Percentiles rank a stretch among this genome's conserved stretches.
These are phyloP conservation scores for Sus cebifrons DNA, from an alignment of 2,797 vertebrate genomes.

Conservation along the genomic window DNA sequence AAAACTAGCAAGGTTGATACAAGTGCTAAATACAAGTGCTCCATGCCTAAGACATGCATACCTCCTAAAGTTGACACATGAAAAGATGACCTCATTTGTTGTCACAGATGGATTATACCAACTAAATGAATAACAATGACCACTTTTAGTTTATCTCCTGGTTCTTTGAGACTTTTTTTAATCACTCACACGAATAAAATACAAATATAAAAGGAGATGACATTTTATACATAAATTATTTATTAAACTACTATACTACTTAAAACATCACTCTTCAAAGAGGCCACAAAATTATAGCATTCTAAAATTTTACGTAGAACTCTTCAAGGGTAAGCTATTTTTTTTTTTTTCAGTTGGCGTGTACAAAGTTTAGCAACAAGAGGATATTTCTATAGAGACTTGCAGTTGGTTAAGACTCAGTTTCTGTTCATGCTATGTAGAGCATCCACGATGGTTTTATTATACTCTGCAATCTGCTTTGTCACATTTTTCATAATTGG, in stretches of 20 bases:
- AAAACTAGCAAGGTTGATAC: background rate
- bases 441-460: constrained; percentile 94
- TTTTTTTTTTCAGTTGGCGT: constrained; percentile 18
- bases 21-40: constrained; percentile 2
- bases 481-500: constrained; percentile 93
- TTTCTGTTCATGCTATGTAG: constrained; percentile 93
- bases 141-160: constrained; percentile 13
- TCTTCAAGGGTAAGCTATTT: constrained; percentile 14
- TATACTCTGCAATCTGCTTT: constrained; percentile 95
- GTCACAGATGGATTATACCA: background rate
- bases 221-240: constrained; percentile 57
- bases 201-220: constrained; percentile 50
- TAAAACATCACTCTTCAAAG: constrained; percentile 46
- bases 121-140: background rate
- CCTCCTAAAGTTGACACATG: background rate
- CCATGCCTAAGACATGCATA: background rate
- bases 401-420: constrained; percentile 86
- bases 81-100: constrained; percentile 47
- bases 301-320: constrained; percentile 55
- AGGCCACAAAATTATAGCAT: constrained; percentile 49
- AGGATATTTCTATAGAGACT: constrained; percentile 46
- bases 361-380: constrained; percentile 29
- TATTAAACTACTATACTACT: constrained; percentile 72
- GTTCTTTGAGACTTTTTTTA: constrained; percentile 27
- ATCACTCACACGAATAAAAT: background rate